These are phyloP conservation scores for Serilophus lunatus DNA, from an alignment of 2,113 vertebrate genomes.

Conservation along the genomic window DNA sequence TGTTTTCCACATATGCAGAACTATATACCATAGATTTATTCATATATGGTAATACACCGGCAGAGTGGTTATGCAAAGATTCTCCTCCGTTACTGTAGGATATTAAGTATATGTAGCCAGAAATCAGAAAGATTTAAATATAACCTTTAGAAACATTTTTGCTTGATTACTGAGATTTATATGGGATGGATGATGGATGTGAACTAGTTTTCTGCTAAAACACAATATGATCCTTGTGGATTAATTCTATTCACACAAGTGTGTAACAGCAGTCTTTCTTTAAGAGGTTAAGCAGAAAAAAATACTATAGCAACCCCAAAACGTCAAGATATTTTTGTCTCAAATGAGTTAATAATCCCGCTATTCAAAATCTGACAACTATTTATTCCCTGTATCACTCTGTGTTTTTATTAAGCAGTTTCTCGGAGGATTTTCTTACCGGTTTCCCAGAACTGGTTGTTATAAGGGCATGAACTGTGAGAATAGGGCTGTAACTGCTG, in stretches of 20 bases:
- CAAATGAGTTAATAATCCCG: not conserved
- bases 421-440: not conserved
- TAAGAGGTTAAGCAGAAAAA: not conserved
- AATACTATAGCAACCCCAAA: not conserved
- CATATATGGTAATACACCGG: not conserved
- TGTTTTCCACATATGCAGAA: not conserved
- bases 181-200: not conserved
- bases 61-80: not conserved
- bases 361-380: accelerated
- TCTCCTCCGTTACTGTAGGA: not conserved
- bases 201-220: not conserved
- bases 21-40: not conserved
- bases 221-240: not conserved
- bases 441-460: not conserved
- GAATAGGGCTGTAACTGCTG: not conserved
- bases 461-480: not conserved
- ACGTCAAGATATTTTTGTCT: not conserved
- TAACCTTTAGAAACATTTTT: not conserved
- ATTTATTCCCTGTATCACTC: not conserved
- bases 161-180: not conserved
- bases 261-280: not conserved
- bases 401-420: not conserved
- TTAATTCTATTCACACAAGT: not conserved
- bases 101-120: not conserved
- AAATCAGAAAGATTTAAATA: not conserved